Evolutionary conservation across 2,888 invertebrate species (phyloP).

Genomic region (Phengaris alcon): DNA sequence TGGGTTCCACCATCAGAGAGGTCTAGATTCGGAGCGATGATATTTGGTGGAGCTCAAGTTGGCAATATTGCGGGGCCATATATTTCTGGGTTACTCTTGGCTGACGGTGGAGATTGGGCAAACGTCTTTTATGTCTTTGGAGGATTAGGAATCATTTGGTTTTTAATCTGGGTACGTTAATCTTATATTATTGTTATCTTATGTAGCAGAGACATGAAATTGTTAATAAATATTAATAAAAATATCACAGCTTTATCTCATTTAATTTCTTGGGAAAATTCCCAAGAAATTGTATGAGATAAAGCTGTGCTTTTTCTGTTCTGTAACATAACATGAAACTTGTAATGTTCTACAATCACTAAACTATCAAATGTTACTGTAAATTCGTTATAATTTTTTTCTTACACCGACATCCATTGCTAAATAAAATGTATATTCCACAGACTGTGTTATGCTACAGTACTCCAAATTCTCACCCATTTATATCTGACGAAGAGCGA

Average conservation of each 20-base stretch:
- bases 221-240: too few relatives aligned
- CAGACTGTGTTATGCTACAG: conserved; percentile 69
- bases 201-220: too few relatives aligned
- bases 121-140: conserved; percentile 80
- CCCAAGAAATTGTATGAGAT: too few relatives aligned
- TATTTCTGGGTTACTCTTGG: conserved; percentile 67
- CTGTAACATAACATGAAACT: too few relatives aligned
- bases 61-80: conserved; percentile 77
- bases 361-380: too few relatives aligned
- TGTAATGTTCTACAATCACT: too few relatives aligned
- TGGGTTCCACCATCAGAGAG: conserved; percentile 81
- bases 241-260: too few relatives aligned
- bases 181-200: not conserved
- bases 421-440: not conserved
- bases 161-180: conserved; percentile 67
- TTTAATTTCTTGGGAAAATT: too few relatives aligned
- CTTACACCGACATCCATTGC: too few relatives aligned
- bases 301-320: too few relatives aligned
- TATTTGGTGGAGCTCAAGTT: conserved; percentile 79
- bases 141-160: conserved; percentile 74
- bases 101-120: conserved; percentile 74
- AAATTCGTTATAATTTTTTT: too few relatives aligned
- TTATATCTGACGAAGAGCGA: conserved; percentile 73
- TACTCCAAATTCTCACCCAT: conserved; percentile 73
- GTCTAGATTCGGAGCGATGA: conserved; percentile 78